A percentile compares a stretch with the other conserved stretches of the same genome.
These are phyloP conservation scores for Tiliqua scincoides DNA, from an alignment of 2,113 vertebrate genomes.

Conservation along the genomic window DNA sequence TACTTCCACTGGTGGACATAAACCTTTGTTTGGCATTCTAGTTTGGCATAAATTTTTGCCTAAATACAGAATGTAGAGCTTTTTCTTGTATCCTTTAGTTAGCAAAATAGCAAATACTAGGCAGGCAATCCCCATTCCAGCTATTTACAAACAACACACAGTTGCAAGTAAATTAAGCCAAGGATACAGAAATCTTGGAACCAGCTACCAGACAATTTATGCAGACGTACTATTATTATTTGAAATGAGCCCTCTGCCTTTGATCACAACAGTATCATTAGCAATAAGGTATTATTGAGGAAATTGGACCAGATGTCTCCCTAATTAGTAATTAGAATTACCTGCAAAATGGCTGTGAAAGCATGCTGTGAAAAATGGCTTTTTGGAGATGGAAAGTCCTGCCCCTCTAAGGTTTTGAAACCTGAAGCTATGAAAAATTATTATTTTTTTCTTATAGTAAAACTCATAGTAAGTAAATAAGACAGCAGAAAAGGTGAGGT, in stretches of 20 bases:
- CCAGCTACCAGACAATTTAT: not conserved
- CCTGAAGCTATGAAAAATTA: not conserved
- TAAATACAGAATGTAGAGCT: not conserved
- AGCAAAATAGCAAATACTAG: not conserved
- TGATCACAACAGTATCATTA: conserved; percentile 9
- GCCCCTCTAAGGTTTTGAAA: conserved; percentile 12
- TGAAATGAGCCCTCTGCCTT: not conserved
- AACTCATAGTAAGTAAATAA: not conserved
- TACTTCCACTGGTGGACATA: no score
- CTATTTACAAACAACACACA: conserved; percentile 1
- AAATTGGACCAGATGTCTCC: conserved; percentile 14
- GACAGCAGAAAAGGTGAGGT: not conserved
- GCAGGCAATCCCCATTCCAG: not conserved
- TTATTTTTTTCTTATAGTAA: not conserved
- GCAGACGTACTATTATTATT: not conserved
- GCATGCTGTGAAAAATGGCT: conserved; percentile 27
- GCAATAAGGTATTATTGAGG: conserved; percentile 20
- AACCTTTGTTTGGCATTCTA: not conserved
- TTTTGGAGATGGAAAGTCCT: conserved; percentile 7
- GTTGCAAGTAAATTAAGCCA: not conserved
- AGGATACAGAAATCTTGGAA: not conserved
- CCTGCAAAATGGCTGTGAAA: conserved; percentile 29
- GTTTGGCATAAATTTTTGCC: not conserved
- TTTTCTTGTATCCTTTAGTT: not conserved
- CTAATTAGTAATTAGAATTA: conserved; percentile 48